These are phyloP conservation scores for Zosterops lateralis DNA, from an alignment of 2,113 vertebrate genomes.

Conservation along the genomic window DNA sequence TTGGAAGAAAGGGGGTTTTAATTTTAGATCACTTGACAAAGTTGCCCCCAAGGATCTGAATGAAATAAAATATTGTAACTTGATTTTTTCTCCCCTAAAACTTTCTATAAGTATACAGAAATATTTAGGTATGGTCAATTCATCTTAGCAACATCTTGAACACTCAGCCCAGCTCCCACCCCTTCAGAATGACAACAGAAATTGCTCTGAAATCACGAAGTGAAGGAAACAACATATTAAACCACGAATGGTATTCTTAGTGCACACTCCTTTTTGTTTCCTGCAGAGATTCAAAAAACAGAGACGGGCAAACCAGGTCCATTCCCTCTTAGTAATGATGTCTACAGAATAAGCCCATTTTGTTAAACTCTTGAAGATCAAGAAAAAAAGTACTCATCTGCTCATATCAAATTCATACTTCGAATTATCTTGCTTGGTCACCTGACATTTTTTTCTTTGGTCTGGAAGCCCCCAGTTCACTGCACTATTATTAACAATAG, in stretches of 20 bases:
- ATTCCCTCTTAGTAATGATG: neutral
- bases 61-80: neutral
- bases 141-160: neutral
- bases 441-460: constrained; percentile 7
- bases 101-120: neutral
- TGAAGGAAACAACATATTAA: neutral
- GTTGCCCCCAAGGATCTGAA: neutral
- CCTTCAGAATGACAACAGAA: neutral
- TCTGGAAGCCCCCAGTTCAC: neutral
- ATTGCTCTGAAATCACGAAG: neutral
- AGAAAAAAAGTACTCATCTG: neutral
- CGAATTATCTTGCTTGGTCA: neutral
- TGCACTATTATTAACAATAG: neutral
- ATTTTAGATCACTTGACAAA: neutral
- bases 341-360: neutral
- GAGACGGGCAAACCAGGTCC: constrained; percentile 31
- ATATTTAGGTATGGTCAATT: neutral
- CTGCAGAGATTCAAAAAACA: constrained; percentile 9
- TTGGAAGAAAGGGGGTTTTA: neutral
- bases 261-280: neutral
- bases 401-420: constrained; percentile 32
- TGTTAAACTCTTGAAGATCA: constrained; percentile 11
- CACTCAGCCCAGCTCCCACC: neutral
- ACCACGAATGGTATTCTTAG: neutral
- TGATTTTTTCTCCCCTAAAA: neutral